Evolutionary conservation across 2,888 invertebrate genomes (phyloP).

Genomic region (Drosophila subquinaria): DNA sequence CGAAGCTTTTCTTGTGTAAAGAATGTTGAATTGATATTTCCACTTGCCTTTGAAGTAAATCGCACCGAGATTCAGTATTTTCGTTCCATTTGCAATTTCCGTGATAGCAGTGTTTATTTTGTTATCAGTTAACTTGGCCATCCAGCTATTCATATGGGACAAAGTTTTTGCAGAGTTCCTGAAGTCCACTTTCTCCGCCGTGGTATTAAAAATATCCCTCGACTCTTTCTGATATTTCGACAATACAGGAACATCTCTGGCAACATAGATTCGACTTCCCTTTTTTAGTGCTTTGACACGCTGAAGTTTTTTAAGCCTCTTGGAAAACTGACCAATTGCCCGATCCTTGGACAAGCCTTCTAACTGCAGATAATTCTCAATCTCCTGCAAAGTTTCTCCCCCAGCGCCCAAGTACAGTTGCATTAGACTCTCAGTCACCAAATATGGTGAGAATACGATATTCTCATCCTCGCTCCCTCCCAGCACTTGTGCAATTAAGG

Average conservation of each 20-base stretch:
- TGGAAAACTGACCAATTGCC: neutral
- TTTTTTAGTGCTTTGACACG: neutral
- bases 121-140: neutral
- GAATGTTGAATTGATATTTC: neutral
- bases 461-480: neutral
- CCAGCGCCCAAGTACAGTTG: conserved; percentile 16
- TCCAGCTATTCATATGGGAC: neutral
- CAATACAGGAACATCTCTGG: neutral
- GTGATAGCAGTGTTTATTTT: neutral
- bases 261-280: conserved; percentile 1
- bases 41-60: conserved; percentile 4
- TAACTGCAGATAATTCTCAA: neutral
- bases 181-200: conserved; percentile 3
- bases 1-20: neutral
- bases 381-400: neutral
- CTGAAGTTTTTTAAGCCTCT: neutral
- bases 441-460: conserved; percentile 4
- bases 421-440: conserved; percentile 7
- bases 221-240: neutral
- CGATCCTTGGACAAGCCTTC: neutral
- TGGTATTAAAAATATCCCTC: neutral
- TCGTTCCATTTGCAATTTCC: neutral
- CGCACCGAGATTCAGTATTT: conserved; percentile 8
- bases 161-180: neutral
- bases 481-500: conserved; percentile 6